Base-by-base conservation (phyloP, 2,113 vertebrate species). In the Myotis lucifugus region DNA sequence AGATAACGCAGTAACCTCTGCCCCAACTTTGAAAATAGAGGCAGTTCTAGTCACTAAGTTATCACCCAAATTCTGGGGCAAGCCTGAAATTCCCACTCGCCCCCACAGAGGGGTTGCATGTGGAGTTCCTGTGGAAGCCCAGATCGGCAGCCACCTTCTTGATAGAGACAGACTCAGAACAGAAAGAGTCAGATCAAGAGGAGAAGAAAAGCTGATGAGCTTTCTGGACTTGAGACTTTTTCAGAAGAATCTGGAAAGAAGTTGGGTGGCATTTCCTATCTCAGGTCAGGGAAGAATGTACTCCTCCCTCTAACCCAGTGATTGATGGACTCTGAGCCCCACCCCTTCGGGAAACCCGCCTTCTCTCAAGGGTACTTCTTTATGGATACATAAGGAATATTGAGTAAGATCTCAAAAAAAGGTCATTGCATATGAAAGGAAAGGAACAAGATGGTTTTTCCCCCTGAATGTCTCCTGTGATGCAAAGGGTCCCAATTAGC, bases 401-500 rank as follows among this genome's bases (percentile, higher is more conserved):
- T 11, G 37, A 96, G 87, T 88, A 50, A 93, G 42, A 66, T 23
- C 90, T 95, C 87, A 92, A 21, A 95, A 96, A 50, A 88, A 50
- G 29, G 73, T 27, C 23, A 70, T 25, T 93, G 19, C n/a, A 19
- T 85, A 73, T 94, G 81, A 93, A 93, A 96, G 56, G 70, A 91
- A 42, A 90, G 66, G 93, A 84, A 84, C 37, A 79, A 87, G 85
- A 76, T 46, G 78, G 82, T 21, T 14, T 40, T 40, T 37, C 7
- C 0, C n/a, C 11, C 5, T 21, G 18, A 54, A 81, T 85, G 21
- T 93, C 88, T 95, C 90, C 88, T 37, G 70, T 78, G 76, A 54
- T 52, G 66, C 32, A 64, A 88, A 90, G 84, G 50, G 66, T 92
- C 64, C 34, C 10, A 23, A 90, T 96, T 92, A 94, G 48, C 81